These are phyloP conservation scores for Dasysyrphus albostriatus DNA, from an alignment of 2,888 invertebrate genomes.

Conservation along the genomic window DNA sequence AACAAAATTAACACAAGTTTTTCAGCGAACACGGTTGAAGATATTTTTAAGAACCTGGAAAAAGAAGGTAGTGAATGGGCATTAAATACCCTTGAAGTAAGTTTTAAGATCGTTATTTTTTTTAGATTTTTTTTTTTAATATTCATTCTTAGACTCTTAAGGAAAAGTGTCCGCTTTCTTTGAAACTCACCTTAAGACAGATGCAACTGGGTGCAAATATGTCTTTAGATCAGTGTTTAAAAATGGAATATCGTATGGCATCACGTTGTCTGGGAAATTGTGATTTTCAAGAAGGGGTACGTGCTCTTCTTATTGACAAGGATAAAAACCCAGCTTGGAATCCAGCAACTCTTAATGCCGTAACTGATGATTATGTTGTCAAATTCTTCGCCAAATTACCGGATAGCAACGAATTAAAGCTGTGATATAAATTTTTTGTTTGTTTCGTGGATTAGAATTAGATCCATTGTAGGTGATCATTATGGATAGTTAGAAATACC, in stretches of 20 bases:
- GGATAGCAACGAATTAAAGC: slow-evolving; percentile 87
- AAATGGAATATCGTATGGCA: slow-evolving; percentile 94
- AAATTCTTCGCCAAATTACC: slow-evolving; percentile 91
- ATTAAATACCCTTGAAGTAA: slow-evolving; percentile 87
- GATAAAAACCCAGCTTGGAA: slow-evolving; percentile 97
- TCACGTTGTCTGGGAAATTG: slow-evolving; percentile 87
- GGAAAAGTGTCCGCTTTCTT: slow-evolving; percentile 95
- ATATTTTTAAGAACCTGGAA: slow-evolving; percentile 90
- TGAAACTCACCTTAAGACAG: slow-evolving; percentile 93
- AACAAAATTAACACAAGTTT: slow-evolving; percentile 92
- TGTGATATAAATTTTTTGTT: slow-evolving; percentile 76
- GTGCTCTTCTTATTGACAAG: slow-evolving; percentile 95
- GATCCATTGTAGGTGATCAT: background rate
- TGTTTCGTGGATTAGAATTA: background rate
- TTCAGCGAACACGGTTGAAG: slow-evolving; percentile 89
- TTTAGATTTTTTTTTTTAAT: background rate
- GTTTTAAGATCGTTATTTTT: slow-evolving; percentile 28
- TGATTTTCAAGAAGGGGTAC: slow-evolving; percentile 95
- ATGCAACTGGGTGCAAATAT: slow-evolving; percentile 90
- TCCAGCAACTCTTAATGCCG: slow-evolving; percentile 90
- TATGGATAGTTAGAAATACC: background rate
- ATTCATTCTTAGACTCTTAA: slow-evolving; percentile 85
- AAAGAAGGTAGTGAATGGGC: slow-evolving; percentile 94
- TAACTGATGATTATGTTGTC: slow-evolving; percentile 90
- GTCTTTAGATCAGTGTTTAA: slow-evolving; percentile 91